phyloP scores from a whole-genome alignment of 2,888 invertebrate species.

The Platycnemis pennipes region DNA sequence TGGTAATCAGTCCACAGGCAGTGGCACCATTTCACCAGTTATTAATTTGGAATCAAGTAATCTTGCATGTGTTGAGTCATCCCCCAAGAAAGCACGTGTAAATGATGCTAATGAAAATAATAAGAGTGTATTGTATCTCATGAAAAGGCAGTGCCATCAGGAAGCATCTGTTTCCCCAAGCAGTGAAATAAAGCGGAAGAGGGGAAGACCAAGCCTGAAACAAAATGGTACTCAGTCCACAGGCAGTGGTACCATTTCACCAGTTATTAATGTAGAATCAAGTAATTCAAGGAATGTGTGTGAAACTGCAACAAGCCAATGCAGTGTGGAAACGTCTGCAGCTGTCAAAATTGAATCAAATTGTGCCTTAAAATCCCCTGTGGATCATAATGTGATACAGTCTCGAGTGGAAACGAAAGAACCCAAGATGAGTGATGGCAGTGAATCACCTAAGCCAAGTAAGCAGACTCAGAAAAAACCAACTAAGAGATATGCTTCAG shows the following conservation, averaged over 20 bases:
- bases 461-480: background rate
- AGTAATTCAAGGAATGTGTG: background rate
- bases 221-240: background rate
- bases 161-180: background rate
- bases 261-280: background rate
- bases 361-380: slow-evolving; percentile 45
- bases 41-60: background rate
- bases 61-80: background rate
- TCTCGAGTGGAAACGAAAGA: background rate
- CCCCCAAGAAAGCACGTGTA: background rate
- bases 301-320: background rate
- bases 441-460: background rate
- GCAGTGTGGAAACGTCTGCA: background rate
- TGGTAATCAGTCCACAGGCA: background rate
- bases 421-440: background rate
- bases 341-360: background rate
- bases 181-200: background rate
- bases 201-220: background rate
- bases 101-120: background rate
- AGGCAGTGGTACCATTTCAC: background rate
- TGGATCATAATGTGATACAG: background rate
- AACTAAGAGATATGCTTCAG: background rate
- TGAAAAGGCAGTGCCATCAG: background rate
- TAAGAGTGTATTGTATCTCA: background rate
- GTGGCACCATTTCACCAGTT: background rate